Evolutionary conservation across 1,140 invertebrate genomes (phyloP), one percentile per base, ranked within the genome.

Genomic region (Saccostrea cuccullata): DNA sequence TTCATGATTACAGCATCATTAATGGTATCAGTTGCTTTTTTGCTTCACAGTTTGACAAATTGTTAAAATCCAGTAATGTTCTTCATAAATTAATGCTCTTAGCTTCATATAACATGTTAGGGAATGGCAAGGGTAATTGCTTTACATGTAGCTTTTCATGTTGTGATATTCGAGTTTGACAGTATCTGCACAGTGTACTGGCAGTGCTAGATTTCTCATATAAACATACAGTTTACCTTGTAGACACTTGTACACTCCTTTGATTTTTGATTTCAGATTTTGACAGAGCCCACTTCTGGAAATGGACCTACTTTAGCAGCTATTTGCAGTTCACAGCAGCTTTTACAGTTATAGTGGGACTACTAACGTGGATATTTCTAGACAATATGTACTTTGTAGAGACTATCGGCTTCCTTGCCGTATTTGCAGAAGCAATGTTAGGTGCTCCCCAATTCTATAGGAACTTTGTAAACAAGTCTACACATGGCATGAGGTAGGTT

Each of bases 221-320:
- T 20, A 13, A 13, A 20, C 20, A 17, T 58, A 58, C 15, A 17
- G 0, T 13, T 11, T 58, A 58, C 56, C 15, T 58, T 60, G 20
- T 13, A 60, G 3, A 60, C 12, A 60, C 58, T 13, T 60, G 58
- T 60, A 60, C 13, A 36, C 15, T 12, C 23, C 23, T 26, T 15
- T 77, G 9, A 36, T 30, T 36, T 77, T 5, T 77, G 15, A 77
- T 92, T 91, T 67, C 92, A 95, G 95, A 95, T 90, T 93, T 95
- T 90, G 92, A 95, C 84, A 56, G 47, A n/a, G 87, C 89, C 17
- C 97, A 98, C 95, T 99, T 99, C 96, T 99, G 99, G 99, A 97
- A 98, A 93, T 99, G 99, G 99, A 99, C 98, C 88, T 98, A 99
- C 95, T 99, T 99, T 94, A 97, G 97, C 94, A 99, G 98, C 77